These are phyloP conservation scores for Rhodinocichla rosea DNA, from an alignment of 2,113 vertebrate genomes.

Conservation along the genomic window DNA sequence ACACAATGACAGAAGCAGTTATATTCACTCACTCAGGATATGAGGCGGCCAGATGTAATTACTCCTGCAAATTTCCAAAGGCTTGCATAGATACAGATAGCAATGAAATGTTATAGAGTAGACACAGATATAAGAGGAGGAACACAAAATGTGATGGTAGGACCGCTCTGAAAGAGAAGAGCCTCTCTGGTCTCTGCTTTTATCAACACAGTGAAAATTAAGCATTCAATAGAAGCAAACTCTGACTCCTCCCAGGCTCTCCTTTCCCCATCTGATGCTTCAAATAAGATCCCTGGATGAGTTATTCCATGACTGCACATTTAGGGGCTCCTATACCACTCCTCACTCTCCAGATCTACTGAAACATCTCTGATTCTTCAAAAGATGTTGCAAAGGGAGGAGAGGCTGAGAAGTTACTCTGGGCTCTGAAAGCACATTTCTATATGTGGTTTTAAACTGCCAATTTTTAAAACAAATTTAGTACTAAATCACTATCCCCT, in stretches of 20 bases:
- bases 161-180: background rate
- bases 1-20: background rate
- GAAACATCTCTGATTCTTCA: background rate
- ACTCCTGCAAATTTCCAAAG: background rate
- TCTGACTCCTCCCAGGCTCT: background rate
- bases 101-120: background rate
- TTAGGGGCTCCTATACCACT: accelerated
- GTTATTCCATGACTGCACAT: background rate
- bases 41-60: background rate
- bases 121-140: background rate
- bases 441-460: background rate
- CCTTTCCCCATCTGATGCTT: background rate
- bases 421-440: background rate
- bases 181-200: background rate
- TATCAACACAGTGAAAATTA: background rate
- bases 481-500: background rate
- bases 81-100: background rate
- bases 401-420: background rate
- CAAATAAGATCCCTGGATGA: background rate
- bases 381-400: background rate
- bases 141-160: background rate
- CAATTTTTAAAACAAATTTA: background rate
- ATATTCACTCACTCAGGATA: background rate
- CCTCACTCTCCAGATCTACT: background rate
- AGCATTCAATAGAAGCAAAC: background rate